Evolutionary conservation across 1,140 invertebrate genomes (phyloP), one percentile per base, ranked within the genome.

Genomic region (Bicyclus anynana): DNA sequence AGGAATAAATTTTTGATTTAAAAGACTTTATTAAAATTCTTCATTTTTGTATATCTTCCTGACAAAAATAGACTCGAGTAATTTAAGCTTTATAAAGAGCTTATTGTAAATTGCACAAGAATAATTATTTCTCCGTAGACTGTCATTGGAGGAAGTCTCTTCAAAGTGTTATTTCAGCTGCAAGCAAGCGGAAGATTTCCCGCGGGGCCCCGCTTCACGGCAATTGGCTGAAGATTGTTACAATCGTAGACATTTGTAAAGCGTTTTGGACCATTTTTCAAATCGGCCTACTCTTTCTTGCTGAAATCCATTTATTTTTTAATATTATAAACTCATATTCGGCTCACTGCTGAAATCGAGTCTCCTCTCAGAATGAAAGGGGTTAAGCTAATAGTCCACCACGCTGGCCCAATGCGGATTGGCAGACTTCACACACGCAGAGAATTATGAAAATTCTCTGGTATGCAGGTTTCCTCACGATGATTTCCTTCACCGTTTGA

Each of bases 101-200:
- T 6, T 12, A 18, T 40, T 9, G 26, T 29, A 29, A 29, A 29
- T 29, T 29, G 27, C 27, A 29, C 27, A 18, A 29, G 18, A 48
- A 49, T 10, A 10, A 56, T 49, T 56, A 56, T 13, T 37, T 33
- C 33, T 56, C 7, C 12, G n/a, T 29, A 26, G 20, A 40, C 9
- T 5, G 14, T 37, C 40, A 58, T 51, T 44, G 35, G 23, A 42
- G 27, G 44, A 33, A 37, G 48, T 26, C 12, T 27, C 21, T 38
- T 52, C 48, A 59, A 59, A 59, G 40, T 53, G 49, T 40, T 38
- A 35, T 59, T 59, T 59, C 33, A 40, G 29, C 49, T 47, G 50
- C 37, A 21, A 20, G 53, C 9, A 29, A 29, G 16, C 18, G n/a
- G 37, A 53, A 59, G 57, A 59, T 59, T 59, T 60, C 58, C 58